Base-by-base conservation (phyloP, 2,797 vertebrate genomes). In the Molossus molossus region DNA sequence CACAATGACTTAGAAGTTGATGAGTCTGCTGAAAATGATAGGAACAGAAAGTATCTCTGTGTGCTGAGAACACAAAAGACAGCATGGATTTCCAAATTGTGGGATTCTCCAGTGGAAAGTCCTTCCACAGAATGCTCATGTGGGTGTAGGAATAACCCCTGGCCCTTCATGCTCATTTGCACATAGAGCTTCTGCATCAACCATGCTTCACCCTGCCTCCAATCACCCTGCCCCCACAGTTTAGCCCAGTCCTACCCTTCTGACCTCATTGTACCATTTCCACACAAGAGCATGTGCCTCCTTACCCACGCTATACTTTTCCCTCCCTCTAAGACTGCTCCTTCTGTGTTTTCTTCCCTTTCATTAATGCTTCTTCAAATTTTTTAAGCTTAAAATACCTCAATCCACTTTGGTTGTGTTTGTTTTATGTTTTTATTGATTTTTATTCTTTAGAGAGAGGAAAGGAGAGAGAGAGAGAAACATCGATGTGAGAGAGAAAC, bases 321-420 rank as follows among this genome's bases (percentile, higher is more conserved):
- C 14, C 37, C 9, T 60, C 29, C 8, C 50, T 69, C 29, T 3
- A 80, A 80, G 14, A 76, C 25, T 82, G 15, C 14, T 89, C 13
- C 27, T 84, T 89, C 65, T 87, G 18, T 82, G 2, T 72, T 85
- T 40, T 45, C 55, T 76, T 72, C 76, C 18, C 33, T 88, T 70
- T 29, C 50, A 58, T 48, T 75, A 87, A 6, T 90, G 9, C 57
- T 69, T 67, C 50, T 45, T 75, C 60, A 90, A 72, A 77, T 80
- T 89, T 45, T 45, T 92, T 87, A 85, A 72, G 25, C 5, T 73
- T 87, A 85, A 94, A 94, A 76, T 87, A 90, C 5, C 40, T 85
- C 33, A 6, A 45, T 5, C 40, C 40, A 45, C 40, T 45, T 45
- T 45, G 40, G 4, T 45, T 45, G 4, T 45, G 40, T 45, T 45